Evolutionary conservation across 2,797 vertebrate species (phyloP).

Genomic region (Orientallactaga sibirica): DNA sequence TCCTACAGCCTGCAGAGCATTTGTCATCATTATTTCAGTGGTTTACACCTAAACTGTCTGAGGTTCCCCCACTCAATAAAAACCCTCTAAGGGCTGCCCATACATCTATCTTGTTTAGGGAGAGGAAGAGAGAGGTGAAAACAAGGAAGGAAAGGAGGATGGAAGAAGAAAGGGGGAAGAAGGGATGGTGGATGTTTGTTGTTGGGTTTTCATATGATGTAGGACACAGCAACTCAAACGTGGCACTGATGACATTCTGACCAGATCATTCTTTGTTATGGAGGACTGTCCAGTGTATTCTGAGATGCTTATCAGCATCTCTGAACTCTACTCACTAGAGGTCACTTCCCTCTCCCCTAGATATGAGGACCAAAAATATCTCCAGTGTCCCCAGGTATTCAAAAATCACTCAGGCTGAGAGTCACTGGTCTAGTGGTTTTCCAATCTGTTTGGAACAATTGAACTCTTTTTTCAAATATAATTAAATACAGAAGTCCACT

Average conservation of each 20-base stretch:
- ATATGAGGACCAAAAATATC: not conserved
- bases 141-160: not conserved
- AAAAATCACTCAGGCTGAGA: not conserved
- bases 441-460: not conserved
- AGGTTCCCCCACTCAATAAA: not conserved
- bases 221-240: not conserved
- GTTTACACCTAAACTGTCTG: not conserved
- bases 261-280: not conserved
- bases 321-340: not conserved
- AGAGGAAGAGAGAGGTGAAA: not conserved
- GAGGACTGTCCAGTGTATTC: not conserved
- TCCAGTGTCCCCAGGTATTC: not conserved
- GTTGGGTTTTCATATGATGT: not conserved
- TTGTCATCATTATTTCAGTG: not conserved
- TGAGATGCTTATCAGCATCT: not conserved
- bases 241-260: not conserved
- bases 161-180: not conserved
- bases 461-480: not conserved
- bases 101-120: constrained; percentile 18
- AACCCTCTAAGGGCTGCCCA: not conserved
- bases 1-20: not conserved
- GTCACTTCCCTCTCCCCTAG: too few species aligned
- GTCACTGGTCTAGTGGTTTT: not conserved
- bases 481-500: not conserved
- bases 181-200: not conserved